Percentiles rank a stretch among this genome's conserved stretches.
Conservation (phyloP, 2,797 vertebrate genomes). For the Malurus splendens region DNA sequence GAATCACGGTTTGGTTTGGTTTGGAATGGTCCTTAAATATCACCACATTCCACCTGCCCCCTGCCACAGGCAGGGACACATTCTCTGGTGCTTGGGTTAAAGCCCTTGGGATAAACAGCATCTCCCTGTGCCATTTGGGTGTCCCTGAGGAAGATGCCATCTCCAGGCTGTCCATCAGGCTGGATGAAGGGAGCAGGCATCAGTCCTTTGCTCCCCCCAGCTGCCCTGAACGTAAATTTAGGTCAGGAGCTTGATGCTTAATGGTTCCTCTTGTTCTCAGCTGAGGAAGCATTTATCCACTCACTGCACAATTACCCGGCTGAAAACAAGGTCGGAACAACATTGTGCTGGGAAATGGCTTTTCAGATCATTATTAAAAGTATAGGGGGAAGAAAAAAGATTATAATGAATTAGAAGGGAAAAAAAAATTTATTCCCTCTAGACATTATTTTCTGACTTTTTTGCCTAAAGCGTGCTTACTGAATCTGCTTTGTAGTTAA, state of each 20-base stretch:
- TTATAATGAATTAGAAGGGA: not conserved
- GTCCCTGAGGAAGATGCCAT: not conserved
- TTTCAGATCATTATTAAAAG: slow-evolving; percentile 10
- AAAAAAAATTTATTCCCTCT: not conserved
- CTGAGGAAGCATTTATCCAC: slow-evolving; percentile 12
- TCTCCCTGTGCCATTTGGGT: not conserved
- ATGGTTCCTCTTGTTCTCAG: not conserved
- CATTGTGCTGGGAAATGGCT: not conserved
- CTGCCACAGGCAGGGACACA: not conserved
- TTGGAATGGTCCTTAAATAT: not conserved
- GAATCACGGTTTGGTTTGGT: not conserved
- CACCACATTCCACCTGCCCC: not conserved
- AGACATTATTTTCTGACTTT: not conserved
- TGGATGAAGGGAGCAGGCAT: not conserved
- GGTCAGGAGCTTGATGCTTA: slow-evolving; percentile 4
- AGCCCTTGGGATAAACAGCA: not conserved
- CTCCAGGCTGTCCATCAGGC: not conserved
- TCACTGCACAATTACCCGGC: not conserved
- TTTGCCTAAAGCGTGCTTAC: not conserved
- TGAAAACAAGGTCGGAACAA: not conserved
- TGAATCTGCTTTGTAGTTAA: not conserved
- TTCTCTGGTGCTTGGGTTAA: not conserved
- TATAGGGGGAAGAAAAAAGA: fast-evolving
- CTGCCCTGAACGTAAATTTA: not conserved
- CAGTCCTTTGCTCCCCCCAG: not conserved